A percentile compares a stretch with the other conserved stretches of the same genome.
Conservation (phyloP, 2,797 vertebrate genomes). For the Strix occidentalis region DNA sequence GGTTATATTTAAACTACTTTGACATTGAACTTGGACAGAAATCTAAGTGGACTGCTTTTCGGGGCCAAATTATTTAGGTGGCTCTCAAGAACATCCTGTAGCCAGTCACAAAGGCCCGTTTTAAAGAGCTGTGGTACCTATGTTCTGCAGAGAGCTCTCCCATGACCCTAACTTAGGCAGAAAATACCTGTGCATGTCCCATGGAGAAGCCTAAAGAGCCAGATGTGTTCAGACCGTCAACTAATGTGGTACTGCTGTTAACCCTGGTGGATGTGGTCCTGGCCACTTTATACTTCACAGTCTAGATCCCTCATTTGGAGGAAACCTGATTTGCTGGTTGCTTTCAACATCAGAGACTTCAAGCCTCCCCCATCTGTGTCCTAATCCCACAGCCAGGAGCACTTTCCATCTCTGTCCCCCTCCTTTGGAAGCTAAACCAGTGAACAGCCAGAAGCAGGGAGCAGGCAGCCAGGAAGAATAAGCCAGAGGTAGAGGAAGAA, state of each 20-base stretch:
- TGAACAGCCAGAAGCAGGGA: neutral
- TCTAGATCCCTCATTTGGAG: neutral
- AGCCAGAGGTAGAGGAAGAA: neutral
- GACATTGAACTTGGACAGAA: neutral
- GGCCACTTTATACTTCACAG: neutral
- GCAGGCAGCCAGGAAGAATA: neutral
- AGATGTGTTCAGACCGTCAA: neutral
- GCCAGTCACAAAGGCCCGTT: neutral
- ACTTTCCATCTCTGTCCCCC: neutral
- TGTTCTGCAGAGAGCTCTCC: neutral
- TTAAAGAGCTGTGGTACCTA: neutral
- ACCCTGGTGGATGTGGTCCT: neutral
- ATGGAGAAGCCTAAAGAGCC: neutral
- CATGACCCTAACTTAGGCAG: neutral
- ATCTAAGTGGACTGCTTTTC: neutral
- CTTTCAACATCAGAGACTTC: neutral
- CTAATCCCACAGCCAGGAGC: neutral
- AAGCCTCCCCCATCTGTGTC: neutral
- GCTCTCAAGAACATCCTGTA: neutral
- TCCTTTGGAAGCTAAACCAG: neutral
- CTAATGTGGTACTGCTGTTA: accelerated
- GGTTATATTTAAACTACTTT: neutral
- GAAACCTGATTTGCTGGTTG: neutral
- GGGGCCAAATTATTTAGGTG: neutral
- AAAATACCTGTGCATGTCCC: neutral